Percentiles rank a stretch among this genome's conserved stretches.
Evolutionary conservation across 2,797 vertebrate genomes (phyloP).

Genomic region (Ataeniobius toweri): DNA sequence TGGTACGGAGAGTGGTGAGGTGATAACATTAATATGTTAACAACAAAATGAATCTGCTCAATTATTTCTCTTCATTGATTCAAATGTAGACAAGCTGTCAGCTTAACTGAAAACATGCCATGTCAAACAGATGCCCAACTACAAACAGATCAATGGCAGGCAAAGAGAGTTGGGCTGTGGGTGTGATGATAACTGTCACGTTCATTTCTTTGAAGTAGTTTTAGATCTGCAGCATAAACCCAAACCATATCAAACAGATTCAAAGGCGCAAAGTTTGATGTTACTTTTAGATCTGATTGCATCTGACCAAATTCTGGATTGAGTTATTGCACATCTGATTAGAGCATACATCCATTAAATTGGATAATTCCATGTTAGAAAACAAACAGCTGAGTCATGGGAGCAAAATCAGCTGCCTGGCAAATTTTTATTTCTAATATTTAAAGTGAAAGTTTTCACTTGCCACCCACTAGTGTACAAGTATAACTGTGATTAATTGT

Average conservation of each 20-base stretch:
- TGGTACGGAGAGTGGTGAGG: not conserved
- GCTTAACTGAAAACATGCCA: conserved; percentile 6
- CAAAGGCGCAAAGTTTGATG: not conserved
- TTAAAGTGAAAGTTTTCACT: not conserved
- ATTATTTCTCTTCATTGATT: conserved; percentile 5
- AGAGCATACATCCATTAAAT: conserved; percentile 1
- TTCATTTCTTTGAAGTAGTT: conserved; percentile 2
- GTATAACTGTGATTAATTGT: not conserved
- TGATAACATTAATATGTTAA: conserved; percentile 14
- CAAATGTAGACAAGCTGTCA: conserved; percentile 7
- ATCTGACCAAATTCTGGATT: not conserved
- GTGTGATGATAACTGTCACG: not conserved
- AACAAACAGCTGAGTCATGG: not conserved
- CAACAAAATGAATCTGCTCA: conserved; percentile 3
- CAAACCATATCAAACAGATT: conserved; percentile 10
- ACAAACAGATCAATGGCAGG: conserved; percentile 1
- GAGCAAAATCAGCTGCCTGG: conserved; percentile 1
- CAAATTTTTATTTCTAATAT: not conserved
- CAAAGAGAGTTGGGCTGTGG: not conserved
- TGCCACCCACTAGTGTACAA: conserved; percentile 10
- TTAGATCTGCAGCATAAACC: conserved; percentile 2
- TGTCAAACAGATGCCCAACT: conserved; percentile 3
- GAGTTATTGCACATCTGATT: not conserved
- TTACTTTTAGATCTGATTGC: not conserved
- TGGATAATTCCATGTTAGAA: not conserved